These are phyloP conservation scores for Acrocyrtus sp. DNA, from an alignment of 2,888 invertebrate genomes.

Conservation along the genomic window DNA sequence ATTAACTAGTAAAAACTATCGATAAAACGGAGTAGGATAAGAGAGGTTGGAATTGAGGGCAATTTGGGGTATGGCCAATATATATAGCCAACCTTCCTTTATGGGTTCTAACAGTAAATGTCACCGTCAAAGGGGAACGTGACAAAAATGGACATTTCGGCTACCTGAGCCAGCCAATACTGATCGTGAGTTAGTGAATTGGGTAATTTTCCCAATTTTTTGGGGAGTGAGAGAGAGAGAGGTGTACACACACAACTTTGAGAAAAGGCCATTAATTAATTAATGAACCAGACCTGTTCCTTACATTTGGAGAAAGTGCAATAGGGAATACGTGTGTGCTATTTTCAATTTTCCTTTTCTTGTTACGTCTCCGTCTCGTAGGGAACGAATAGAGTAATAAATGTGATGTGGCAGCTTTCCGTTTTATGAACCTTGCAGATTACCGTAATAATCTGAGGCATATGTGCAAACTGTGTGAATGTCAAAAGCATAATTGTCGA, in stretches of 20 bases:
- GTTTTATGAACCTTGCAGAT: no score
- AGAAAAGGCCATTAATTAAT: conserved; percentile 12
- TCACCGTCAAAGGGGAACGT: conserved; percentile 16
- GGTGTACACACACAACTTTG: conserved; percentile 4
- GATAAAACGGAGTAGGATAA: conserved; percentile 14
- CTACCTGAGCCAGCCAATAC: conserved; percentile 2
- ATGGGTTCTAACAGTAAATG: not conserved
- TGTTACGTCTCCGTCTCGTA: no score
- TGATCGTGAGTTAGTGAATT: not conserved
- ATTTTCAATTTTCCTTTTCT: no score
- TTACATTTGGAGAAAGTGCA: no score
- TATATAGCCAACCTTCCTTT: no score
- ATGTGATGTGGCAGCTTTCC: no score
- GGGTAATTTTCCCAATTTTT: not conserved
- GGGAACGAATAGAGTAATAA: no score
- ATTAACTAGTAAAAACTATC: conserved; percentile 27
- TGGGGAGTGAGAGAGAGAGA: not conserved
- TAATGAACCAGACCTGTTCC: conserved; percentile 15
- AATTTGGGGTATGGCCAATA: not conserved
- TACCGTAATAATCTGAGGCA: no score
- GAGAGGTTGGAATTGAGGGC: not conserved
- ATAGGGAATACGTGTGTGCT: no score
- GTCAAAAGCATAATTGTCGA: conserved; percentile 11
- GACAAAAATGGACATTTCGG: conserved; percentile 18
- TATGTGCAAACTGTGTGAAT: no score